Evolutionary conservation across 2,888 invertebrate genomes (phyloP).

Genomic region (Phortica okadai): DNA sequence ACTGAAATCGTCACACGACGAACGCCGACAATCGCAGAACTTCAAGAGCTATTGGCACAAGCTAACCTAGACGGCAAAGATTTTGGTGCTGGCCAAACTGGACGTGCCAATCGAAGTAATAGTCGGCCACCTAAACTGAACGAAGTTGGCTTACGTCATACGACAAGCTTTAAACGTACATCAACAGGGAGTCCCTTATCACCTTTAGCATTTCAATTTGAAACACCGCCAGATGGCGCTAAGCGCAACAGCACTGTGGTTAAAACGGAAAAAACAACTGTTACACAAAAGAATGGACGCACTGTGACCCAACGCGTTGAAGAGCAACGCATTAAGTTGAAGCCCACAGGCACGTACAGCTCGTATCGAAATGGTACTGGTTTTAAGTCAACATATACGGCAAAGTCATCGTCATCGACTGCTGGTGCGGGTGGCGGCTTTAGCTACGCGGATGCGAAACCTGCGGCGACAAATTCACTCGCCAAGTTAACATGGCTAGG

Average conservation of each 20-base stretch:
- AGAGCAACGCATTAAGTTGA: constrained; percentile 54
- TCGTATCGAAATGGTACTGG: constrained; percentile 38
- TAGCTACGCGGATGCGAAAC: not conserved
- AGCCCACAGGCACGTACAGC: constrained; percentile 6
- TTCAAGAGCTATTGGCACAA: constrained; percentile 62
- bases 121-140: constrained; percentile 49
- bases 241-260: constrained; percentile 60
- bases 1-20: constrained; percentile 66
- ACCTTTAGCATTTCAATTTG: constrained; percentile 15
- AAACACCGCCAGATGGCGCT: constrained; percentile 1
- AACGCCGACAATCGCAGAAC: constrained; percentile 64
- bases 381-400: constrained; percentile 41
- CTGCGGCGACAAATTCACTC: constrained; percentile 33
- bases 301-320: constrained; percentile 64
- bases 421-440: constrained; percentile 2
- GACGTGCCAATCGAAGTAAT: constrained; percentile 27
- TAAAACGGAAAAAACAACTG: constrained; percentile 61
- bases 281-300: constrained; percentile 66
- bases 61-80: constrained; percentile 49
- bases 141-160: constrained; percentile 51
- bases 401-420: constrained; percentile 39
- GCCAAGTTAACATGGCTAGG: constrained; percentile 17
- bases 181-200: constrained; percentile 33
- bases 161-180: constrained; percentile 52
- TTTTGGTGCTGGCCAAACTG: constrained; percentile 35